Evolutionary conservation across 2,113 vertebrate genomes (phyloP).

Genomic region (Dinomys branickii): DNA sequence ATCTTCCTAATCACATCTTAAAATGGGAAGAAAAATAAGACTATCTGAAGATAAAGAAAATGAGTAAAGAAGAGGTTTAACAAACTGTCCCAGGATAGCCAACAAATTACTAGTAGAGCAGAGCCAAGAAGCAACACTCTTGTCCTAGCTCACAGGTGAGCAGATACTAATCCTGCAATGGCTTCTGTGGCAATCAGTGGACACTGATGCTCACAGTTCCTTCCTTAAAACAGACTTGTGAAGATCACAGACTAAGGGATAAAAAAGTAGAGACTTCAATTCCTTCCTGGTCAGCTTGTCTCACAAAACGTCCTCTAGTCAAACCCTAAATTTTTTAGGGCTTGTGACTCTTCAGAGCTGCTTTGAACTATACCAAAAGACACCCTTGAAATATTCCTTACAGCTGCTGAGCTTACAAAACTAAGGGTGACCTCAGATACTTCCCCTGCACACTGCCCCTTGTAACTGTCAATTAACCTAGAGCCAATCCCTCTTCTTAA

Average conservation of each 20-base stretch:
- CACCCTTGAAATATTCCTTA: conserved; percentile 6
- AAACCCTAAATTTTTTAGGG: conserved; percentile 52
- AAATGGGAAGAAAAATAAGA: conserved; percentile 11
- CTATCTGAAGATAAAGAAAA: conserved; percentile 65
- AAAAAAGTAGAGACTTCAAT: not conserved
- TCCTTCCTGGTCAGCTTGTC: not conserved
- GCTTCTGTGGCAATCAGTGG: not conserved
- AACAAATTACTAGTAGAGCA: conserved; percentile 23
- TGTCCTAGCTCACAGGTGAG: not conserved
- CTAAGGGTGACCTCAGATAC: not conserved
- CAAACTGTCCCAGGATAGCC: not conserved
- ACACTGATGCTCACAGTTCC: not conserved
- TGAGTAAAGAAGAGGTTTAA: conserved; percentile 21
- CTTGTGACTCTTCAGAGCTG: not conserved
- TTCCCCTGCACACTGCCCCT: not conserved
- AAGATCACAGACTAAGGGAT: not conserved
- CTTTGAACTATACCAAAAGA: conserved; percentile 25
- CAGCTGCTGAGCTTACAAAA: not conserved
- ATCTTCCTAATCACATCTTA: conserved; percentile 45
- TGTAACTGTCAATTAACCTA: not conserved
- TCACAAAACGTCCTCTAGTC: not conserved
- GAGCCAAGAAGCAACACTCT: not conserved
- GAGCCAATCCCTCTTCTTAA: not conserved
- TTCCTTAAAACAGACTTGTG: not conserved
- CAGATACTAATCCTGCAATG: not conserved